phyloP scores from a whole-genome alignment of 2,888 invertebrate species.

The Agrilus cyanescens region DNA sequence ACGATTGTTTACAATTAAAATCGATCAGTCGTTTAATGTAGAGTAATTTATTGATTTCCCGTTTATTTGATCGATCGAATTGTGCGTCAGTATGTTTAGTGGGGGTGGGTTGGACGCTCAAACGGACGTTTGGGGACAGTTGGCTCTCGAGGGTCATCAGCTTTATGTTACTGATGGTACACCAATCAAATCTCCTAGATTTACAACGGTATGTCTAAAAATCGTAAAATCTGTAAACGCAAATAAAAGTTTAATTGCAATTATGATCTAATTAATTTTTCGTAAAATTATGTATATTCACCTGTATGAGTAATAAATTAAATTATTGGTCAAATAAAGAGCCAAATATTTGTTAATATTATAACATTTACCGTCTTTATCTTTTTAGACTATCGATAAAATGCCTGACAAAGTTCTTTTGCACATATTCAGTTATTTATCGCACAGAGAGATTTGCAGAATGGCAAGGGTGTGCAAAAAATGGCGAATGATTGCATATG shows the following conservation, averaged over 20 bases:
- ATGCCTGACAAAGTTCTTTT: conserved; percentile 93
- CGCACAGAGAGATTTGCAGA: conserved; percentile 86
- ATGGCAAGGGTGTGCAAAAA: conserved; percentile 90
- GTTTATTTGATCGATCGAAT: too few relatives aligned
- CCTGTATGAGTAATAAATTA: not conserved
- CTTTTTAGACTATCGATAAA: conserved; percentile 82
- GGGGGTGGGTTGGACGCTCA: not conserved
- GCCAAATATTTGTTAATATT: conserved; percentile 1
- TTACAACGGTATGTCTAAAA: conserved; percentile 59
- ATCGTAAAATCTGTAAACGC: not conserved
- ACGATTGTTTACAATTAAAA: too few relatives aligned
- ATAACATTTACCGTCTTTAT: conserved; percentile 5
- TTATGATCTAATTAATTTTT: not conserved
- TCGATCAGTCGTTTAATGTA: too few relatives aligned
- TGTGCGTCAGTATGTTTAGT: too few relatives aligned
- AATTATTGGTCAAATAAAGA: conserved; percentile 3
- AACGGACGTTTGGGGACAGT: conserved; percentile 74
- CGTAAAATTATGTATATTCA: conserved; percentile 7
- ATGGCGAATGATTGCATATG: conserved; percentile 93
- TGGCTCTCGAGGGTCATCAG: conserved; percentile 77
- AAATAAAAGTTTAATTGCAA: not conserved
- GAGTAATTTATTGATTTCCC: too few relatives aligned
- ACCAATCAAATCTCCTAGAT: conserved; percentile 67
- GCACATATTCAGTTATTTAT: conserved; percentile 86
- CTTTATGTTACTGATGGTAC: conserved; percentile 75